Base-by-base conservation (phyloP, 2,113 vertebrate species). In the Brienomyrus longianalis region DNA sequence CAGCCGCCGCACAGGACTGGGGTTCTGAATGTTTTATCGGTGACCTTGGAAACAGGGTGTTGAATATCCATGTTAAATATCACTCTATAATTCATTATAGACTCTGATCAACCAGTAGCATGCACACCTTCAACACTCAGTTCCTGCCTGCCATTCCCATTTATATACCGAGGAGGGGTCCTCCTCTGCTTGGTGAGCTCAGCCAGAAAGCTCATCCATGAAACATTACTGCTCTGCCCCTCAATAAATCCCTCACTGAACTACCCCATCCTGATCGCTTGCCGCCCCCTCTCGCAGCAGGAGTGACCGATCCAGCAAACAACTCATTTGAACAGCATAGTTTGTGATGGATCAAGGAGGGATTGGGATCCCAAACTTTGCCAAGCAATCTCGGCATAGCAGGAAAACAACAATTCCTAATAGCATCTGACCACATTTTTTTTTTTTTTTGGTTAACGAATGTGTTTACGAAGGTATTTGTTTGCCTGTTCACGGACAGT, bases 41-140 rank as follows among this genome's bases (percentile, higher is more conserved):
- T 56, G 31, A 86, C 17, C 90, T 80, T 45, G 59, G n/a, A 52
- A 90, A 88, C 85, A 23, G 54, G 89, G 93, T 94, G 92, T 94
- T 91, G 91, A 90, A 90, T 96, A 92, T 95, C 95, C 21, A 87
- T 87, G 90, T 91, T 92, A 66, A 66, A 92, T 89, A 91, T 89
- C 91, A 74, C 70, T 17, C 54, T 90, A 83, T 93, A 90, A 94
- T 96, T 52, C 90, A 95, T 96, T 95, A 95, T 95, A 95, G 56
- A 96, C 89, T 27, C 87, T 5, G 27, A 35, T 56, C 31, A 27
- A 35, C 31, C 13, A 15, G 11, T 31, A 91, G 89, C 89, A 90
- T 90, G 74, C 89, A 91, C 90, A 92, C n/a, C 83, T 50, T 50
- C n/a, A 51, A 27, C n/a, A 86, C 48, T 50, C 9, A n/a, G 11